Base-by-base conservation (phyloP, 2,888 invertebrate species). In the Cheilosia variabilis region DNA sequence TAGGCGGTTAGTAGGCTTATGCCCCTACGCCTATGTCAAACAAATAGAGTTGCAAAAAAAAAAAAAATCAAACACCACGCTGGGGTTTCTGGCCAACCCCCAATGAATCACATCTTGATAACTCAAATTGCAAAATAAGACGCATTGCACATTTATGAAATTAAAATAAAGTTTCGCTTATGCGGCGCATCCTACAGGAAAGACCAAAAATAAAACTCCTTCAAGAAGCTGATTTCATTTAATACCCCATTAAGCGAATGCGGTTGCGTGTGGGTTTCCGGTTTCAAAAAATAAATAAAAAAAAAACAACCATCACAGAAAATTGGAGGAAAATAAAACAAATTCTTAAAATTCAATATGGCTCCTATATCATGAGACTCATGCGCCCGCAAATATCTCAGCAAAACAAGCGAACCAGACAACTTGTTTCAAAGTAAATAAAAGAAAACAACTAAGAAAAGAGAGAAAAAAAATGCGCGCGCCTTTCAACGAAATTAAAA, bases 251-350 rank as follows among this genome's bases (percentile, higher is more conserved):
- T 86, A 86, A 86, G 76, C 55, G 81, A 86, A 76, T 86, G 77
- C 66, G 76, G 86, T 86, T 86, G 86, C 86, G 81, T 86, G 86
- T 86, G 86, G 86, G 86, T 86, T 86, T 86, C 86, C 86, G 86
- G 86, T 86, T 86, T 86, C 84, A 84, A 53, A 50, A 72, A 63
- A 62, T 41, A 34, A 60, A 27, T n/a, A 50, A 72, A 63, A 62
- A 47, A 34, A 60, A 27, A 10, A 45, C n/a, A 69, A 71, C 27
- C 15, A 66, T 43, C 43, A 53, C 43, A 69, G 60, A 53, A 65
- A 27, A 45, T 41, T 37, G 13, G 13, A 13, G 4, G 13, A 37
- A 37, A 37, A 37, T 4, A 13, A 37, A 37, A 13, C 4, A 37
- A 37, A 37, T 13, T 37, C 41, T 50, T 58, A 34, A 72, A 86